Conservation (phyloP, 1,140 invertebrate species). For the Drosophila sproati region DNA sequence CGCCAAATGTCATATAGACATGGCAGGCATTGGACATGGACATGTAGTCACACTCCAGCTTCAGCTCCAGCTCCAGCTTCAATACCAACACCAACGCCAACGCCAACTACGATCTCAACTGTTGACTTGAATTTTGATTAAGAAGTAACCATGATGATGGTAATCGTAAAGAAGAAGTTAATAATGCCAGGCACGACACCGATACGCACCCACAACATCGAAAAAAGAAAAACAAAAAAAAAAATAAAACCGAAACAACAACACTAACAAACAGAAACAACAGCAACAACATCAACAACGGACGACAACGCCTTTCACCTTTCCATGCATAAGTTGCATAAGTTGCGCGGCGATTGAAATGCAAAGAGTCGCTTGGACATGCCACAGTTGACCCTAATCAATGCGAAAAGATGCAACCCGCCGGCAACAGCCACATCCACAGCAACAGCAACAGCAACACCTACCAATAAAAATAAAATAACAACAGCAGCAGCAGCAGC, state of each 20-base stretch:
- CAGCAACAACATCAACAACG: neutral
- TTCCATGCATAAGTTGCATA: slow-evolving; percentile 50
- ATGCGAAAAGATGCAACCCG: slow-evolving; percentile 55
- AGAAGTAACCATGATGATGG: slow-evolving; percentile 29
- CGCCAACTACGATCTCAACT: slow-evolving; percentile 26
- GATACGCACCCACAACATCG: slow-evolving; percentile 40
- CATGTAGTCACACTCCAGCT: slow-evolving; percentile 9
- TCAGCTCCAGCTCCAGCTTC: too few species aligned
- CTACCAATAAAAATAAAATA: neutral
- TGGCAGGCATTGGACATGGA: slow-evolving; percentile 12
- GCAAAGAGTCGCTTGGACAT: slow-evolving; percentile 43
- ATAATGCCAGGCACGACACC: slow-evolving; percentile 60
- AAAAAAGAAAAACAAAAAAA: too few species aligned
- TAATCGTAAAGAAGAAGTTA: slow-evolving; percentile 23
- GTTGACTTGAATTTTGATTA: slow-evolving; percentile 55
- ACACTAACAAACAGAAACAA: neutral
- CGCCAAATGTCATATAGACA: slow-evolving; percentile 50
- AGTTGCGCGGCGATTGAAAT: slow-evolving; percentile 43
- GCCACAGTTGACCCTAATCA: slow-evolving; percentile 54
- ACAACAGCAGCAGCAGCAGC: slow-evolving; percentile 14
- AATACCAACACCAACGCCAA: neutral
- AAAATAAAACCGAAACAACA: too few species aligned
- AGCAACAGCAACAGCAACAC: slow-evolving; percentile 7
- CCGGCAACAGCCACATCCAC: slow-evolving; percentile 16
- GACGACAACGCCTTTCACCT: slow-evolving; percentile 47